phyloP scores from a whole-genome alignment of 2,888 invertebrate genomes.

The Microctonus hyperodae region DNA sequence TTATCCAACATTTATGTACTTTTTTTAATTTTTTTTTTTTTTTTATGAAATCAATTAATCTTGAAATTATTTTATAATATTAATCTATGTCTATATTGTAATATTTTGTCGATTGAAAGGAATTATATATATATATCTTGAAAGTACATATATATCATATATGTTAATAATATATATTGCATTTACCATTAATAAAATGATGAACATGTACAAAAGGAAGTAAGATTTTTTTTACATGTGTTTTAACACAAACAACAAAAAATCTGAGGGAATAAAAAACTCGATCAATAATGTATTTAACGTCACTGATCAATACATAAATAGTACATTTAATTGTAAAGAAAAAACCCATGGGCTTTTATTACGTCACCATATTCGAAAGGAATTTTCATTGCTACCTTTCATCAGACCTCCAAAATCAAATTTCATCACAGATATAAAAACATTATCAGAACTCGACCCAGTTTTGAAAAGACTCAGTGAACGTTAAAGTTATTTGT shows the following conservation, averaged over 20 bases:
- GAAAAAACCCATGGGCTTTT: not conserved
- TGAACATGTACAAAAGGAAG: no score
- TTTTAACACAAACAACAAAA: no score
- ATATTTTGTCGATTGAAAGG: no score
- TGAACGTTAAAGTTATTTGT: not conserved
- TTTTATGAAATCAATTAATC: no score
- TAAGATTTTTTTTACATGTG: not conserved
- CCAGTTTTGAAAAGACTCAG: not conserved
- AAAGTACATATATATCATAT: no score
- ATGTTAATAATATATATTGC: no score
- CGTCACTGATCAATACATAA: not conserved
- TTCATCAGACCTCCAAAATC: not conserved
- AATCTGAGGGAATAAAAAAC: not conserved
- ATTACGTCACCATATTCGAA: not conserved
- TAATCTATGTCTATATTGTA: no score
- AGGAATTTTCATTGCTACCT: not conserved
- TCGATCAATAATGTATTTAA: not conserved
- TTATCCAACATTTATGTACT: not conserved
- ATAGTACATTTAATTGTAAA: not conserved
- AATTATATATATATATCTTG: no score
- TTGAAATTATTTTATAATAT: no score
- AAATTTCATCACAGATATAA: slow-evolving; percentile 1
- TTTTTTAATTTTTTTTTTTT: no score
- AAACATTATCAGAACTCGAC: not conserved
- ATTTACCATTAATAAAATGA: no score